Evolutionary conservation across 2,797 vertebrate genomes (phyloP).

Genomic region (Hydrophis major): DNA sequence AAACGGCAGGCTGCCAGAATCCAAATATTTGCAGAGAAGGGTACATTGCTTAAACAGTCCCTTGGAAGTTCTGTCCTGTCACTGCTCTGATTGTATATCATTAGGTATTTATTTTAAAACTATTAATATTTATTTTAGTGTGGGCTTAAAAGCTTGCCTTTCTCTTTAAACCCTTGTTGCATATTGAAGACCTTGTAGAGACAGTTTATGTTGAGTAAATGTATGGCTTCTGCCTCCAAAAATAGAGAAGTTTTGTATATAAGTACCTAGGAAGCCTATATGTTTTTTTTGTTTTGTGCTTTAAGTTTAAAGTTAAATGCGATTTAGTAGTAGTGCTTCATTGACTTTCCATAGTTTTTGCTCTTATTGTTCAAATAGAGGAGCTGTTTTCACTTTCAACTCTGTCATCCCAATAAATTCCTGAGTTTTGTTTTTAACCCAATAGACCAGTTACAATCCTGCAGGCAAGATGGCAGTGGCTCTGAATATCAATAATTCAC

Average conservation of each 20-base stretch:
- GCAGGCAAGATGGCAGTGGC: constrained; percentile 4
- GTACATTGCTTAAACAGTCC: constrained; percentile 56
- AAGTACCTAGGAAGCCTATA: constrained; percentile 4
- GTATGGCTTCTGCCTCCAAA: constrained; percentile 32
- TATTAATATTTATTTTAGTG: constrained; percentile 50
- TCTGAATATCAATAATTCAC: constrained; percentile 18
- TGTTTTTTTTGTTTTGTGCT: constrained; percentile 16
- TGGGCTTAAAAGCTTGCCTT: constrained; percentile 32
- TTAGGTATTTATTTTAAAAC: constrained; percentile 49
- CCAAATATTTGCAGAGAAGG: constrained; percentile 54
- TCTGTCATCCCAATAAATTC: background rate
- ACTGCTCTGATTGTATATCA: constrained; percentile 42
- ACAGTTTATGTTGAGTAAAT: constrained; percentile 38
- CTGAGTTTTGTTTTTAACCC: background rate
- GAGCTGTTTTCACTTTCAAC: constrained; percentile 6
- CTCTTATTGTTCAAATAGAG: background rate
- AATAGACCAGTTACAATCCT: constrained; percentile 1
- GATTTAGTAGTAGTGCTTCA: background rate
- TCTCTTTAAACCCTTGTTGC: constrained; percentile 33
- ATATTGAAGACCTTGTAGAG: constrained; percentile 31
- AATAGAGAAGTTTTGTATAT: constrained; percentile 29
- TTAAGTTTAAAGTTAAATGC: background rate
- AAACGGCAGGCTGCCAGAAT: constrained; percentile 3
- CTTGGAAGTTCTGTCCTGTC: constrained; percentile 38
- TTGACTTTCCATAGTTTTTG: background rate